Base-by-base conservation (phyloP, 2,113 vertebrate species). In the Corvus hawaiiensis region DNA sequence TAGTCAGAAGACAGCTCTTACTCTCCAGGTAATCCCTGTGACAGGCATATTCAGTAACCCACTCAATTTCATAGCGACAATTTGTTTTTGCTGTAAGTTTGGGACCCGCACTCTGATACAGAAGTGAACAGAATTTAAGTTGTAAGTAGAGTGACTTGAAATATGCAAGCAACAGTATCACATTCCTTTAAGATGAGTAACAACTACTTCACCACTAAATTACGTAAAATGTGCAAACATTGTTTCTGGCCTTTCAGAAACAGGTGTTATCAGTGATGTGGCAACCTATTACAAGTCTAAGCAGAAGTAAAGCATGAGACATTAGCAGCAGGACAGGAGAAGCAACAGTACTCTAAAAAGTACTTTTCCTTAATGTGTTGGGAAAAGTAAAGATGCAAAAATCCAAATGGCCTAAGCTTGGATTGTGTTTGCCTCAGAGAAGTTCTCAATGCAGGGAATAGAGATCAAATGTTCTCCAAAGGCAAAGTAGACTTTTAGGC, bases 21-120 rank as follows among this genome's bases (percentile, higher is more conserved):
- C 99, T 99, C 95, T 99, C 99, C 96, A 99, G 93, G 74, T 99
- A 99, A 90, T 99, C 99, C 66, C 98, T 97, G 97, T 99, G 99
- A 94, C 99, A 99, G 28, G 99, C 99, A 20, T 99, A 99, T 63
- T 99, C 99, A 0, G 99, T 99, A 93, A 99, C 96, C 99, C 99
- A 99, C 91, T 99, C 98, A 33, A 99, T 89, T 97, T 99, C 99
- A 54, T 98, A 99, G 3, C 99, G 99, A 84, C 99, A 99, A 95
- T 99, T 99, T 17, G 96, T 96, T 68, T 97, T 98, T 6, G 99
- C 98, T 1, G 98, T 99, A 95, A 99, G 98, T 92, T 97, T 99
- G 14, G 99, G 99, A 73, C 97, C 73, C 90, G 98, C 98, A 88
- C 98, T 99, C 99, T 99, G 87, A 41, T 4, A 14, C 3, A 48